Percentiles rank a stretch among this genome's conserved stretches.
These are phyloP conservation scores for Leptinotarsa undecemlineata DNA, from an alignment of 1,140 invertebrate genomes.

Conservation along the genomic window DNA sequence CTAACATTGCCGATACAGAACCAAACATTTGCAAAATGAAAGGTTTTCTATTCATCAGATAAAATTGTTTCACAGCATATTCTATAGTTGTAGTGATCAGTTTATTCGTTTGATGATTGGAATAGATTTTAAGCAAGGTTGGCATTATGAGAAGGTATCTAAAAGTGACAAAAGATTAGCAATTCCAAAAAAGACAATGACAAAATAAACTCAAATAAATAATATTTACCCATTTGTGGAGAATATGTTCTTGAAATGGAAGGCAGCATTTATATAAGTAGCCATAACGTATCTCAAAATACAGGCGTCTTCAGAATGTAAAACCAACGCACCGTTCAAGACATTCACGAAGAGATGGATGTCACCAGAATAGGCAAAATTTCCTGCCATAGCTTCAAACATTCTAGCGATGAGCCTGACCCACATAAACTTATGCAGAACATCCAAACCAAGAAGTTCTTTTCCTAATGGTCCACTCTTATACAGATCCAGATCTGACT, in stretches of 20 bases:
- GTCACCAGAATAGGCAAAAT: constrained; percentile 96
- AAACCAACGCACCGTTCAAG: constrained; percentile 92
- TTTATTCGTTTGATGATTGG: constrained; percentile 96
- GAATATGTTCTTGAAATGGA: constrained; percentile 99
- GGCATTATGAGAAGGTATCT: constrained; percentile 97
- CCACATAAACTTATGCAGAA: constrained; percentile 99
- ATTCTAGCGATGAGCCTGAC: constrained; percentile 93
- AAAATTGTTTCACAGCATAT: constrained; percentile 98
- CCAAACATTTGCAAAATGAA: constrained; percentile 99
- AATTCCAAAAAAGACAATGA: neutral
- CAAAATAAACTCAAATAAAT: neutral
- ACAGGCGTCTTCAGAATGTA: constrained; percentile 95
- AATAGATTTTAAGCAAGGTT: constrained; percentile 93
- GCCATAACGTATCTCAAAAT: constrained; percentile 95
- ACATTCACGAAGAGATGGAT: constrained; percentile 98
- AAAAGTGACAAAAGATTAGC: constrained; percentile 36
- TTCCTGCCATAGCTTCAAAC: constrained; percentile 98
- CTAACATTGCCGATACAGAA: constrained; percentile 92
- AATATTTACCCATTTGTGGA: constrained; percentile 88
- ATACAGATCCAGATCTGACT: constrained; percentile 94
- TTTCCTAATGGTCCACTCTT: constrained; percentile 88
- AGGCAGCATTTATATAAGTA: constrained; percentile 95
- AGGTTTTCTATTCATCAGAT: constrained; percentile 96
- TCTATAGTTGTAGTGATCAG: constrained; percentile 94
- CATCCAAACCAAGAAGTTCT: constrained; percentile 91